Conservation (phyloP, 2,113 vertebrate species). For the Rattus norvegicus region DNA sequence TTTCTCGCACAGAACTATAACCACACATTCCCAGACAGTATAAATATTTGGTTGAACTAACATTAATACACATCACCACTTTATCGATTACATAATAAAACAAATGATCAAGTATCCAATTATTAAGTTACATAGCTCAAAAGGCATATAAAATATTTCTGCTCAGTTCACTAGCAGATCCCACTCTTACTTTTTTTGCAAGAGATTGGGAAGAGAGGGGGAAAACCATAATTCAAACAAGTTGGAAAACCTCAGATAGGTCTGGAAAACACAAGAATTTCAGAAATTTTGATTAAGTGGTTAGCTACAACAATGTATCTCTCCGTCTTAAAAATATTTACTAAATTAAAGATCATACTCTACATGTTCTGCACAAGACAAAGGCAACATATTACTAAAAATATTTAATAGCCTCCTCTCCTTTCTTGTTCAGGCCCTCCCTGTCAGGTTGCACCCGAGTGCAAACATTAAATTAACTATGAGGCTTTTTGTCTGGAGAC, state of each 20-base stretch:
- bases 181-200: too few relatives aligned
- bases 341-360: slow-evolving; percentile 91
- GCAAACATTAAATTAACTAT: slow-evolving; percentile 91
- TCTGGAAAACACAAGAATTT: slow-evolving; percentile 89
- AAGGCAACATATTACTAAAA: slow-evolving; percentile 94
- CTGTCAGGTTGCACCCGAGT: slow-evolving; percentile 85
- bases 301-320: slow-evolving; percentile 91
- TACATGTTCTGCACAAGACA: slow-evolving; percentile 94
- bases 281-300: slow-evolving; percentile 89
- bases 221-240: too few relatives aligned
- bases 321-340: slow-evolving; percentile 92
- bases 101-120: too few relatives aligned
- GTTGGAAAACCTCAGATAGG: slow-evolving; percentile 63
- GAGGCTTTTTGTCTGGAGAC: slow-evolving; percentile 94
- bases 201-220: too few relatives aligned
- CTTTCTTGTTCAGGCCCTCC: slow-evolving; percentile 86
- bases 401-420: slow-evolving; percentile 89
- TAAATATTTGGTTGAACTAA: too few relatives aligned
- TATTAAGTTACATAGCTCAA: too few relatives aligned
- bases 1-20: too few relatives aligned
- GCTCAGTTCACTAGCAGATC: too few relatives aligned
- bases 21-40: slow-evolving; percentile 86
- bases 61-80: too few relatives aligned
- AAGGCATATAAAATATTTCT: too few relatives aligned
- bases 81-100: too few relatives aligned